Conservation (phyloP, 2,888 invertebrate species). For the Selenia dentaria region DNA sequence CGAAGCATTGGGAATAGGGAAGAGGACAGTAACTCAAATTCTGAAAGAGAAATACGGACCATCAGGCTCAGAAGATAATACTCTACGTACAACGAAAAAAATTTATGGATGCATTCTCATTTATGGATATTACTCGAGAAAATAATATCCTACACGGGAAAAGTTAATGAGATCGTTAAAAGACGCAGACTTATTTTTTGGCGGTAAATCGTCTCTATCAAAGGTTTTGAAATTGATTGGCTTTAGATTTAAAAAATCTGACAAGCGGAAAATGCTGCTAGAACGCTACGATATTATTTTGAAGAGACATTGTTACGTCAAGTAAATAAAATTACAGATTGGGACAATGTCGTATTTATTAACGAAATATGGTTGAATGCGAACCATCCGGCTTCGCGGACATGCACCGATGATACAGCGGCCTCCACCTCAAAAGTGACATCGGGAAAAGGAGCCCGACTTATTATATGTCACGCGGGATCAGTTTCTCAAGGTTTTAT, state of each 20-base stretch:
- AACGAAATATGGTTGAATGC: conserved; percentile 31
- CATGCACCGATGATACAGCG: conserved; percentile 24
- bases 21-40: not conserved
- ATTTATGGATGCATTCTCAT: not conserved
- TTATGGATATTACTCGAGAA: not conserved
- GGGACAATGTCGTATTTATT: conserved; percentile 21
- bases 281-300: conserved; percentile 1
- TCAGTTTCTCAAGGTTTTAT: not conserved
- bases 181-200: not conserved
- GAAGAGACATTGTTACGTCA: not conserved
- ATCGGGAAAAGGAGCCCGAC: conserved; percentile 1
- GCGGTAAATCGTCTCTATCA: not conserved
- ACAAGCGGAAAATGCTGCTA: not conserved
- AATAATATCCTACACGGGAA: not conserved
- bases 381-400: conserved; percentile 20
- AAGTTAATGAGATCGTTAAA: not conserved
- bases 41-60: conserved; percentile 4
- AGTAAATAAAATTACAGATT: not conserved
- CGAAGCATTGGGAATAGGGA: conserved; percentile 4
- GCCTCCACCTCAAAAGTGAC: conserved; percentile 3
- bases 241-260: not conserved
- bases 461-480: conserved; percentile 3
- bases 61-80: conserved; percentile 2
- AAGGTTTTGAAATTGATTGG: conserved; percentile 2
- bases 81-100: conserved; percentile 6